A percentile compares a stretch with the other conserved stretches of the same genome.
These are phyloP conservation scores for Myzus persicae DNA, from an alignment of 1,140 invertebrate genomes.

Conservation along the genomic window DNA sequence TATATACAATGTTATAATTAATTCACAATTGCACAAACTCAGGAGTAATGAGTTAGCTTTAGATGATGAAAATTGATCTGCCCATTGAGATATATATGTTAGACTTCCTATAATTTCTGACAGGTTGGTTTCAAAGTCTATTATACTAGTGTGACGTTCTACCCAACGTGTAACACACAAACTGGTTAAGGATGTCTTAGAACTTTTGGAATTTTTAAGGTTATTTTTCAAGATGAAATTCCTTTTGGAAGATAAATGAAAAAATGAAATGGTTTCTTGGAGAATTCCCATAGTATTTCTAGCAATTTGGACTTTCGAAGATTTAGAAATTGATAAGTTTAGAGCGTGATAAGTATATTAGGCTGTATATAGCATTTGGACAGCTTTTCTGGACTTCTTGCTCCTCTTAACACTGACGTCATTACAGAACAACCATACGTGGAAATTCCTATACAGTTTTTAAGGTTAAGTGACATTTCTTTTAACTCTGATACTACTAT, in stretches of 20 bases:
- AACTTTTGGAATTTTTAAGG: not conserved
- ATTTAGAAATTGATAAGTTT: conserved; percentile 35
- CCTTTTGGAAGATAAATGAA: conserved; percentile 33
- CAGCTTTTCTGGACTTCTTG: conserved; percentile 33
- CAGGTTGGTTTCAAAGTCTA: too few relatives aligned
- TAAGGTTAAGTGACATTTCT: conserved; percentile 35
- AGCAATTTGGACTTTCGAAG: conserved; percentile 7
- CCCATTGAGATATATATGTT: too few relatives aligned
- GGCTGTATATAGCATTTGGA: conserved; percentile 23
- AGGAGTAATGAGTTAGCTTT: too few relatives aligned
- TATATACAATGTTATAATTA: too few relatives aligned
- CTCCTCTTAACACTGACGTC: conserved; percentile 32
- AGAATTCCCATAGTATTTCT: conserved; percentile 30
- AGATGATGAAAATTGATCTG: too few relatives aligned
- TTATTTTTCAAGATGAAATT: conserved; percentile 40
- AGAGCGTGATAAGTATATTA: conserved; percentile 14
- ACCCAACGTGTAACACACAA: too few relatives aligned
- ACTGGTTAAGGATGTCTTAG: too few relatives aligned
- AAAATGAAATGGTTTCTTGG: conserved; percentile 32
- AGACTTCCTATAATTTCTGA: too few relatives aligned
- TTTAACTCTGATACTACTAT: conserved; percentile 23
- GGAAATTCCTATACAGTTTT: conserved; percentile 31
- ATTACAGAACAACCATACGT: conserved; percentile 48
- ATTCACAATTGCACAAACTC: too few relatives aligned
- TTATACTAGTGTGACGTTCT: too few relatives aligned